Evolutionary conservation across 2,113 vertebrate species (phyloP), one percentile per base, ranked within the genome.

Genomic region (Cinclus mexicanus): DNA sequence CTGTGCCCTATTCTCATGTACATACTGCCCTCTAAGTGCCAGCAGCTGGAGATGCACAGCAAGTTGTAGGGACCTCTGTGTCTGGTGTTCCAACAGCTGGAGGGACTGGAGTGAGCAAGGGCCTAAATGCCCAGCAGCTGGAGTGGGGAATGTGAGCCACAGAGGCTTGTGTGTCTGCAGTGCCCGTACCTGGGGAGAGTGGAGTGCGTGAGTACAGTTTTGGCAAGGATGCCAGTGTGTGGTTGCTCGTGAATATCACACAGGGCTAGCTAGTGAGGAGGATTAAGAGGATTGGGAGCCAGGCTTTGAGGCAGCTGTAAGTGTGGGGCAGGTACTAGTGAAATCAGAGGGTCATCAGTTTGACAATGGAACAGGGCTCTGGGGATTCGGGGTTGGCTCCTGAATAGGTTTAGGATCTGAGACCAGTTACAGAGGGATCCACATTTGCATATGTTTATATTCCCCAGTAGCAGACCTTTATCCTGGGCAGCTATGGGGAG

Each of bases 121-220:
- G n/a, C 37, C 44, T 53, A 4, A 63, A 6, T 53, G 37, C 16
- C 35, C n/a, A 50, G 35, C 41, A 72, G 3, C 49, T 3, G 3
- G 64, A 80, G 41, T 11, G 37, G 42, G 65, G 42, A 25, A 26
- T 4, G 0, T 25, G 42, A 74, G 31, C 33, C 35, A 5, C 11
- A 24, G 44, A 29, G 63, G 26, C 14, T 20, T 15, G 14, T 42
- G 61, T 47, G 7, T 26, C 50, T 33, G 72, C 29, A 69, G 55
- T 52, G 55, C 26, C 28, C 5, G 0, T n/a, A 14, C 39, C 11
- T n/a, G n/a, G 9, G 22, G 24, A 69, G 53, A 21, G 9, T 0
- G 2, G 29, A 29, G 26, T 10, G 20, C 0, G 0, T 7, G 9
- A 1, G 2, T 19, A 1, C 61, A 20, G 55, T 28, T 22, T 72